phyloP scores from a whole-genome alignment of 53 echinoderm and acorn worm genomes.

The Temnopleurus reevesii region DNA sequence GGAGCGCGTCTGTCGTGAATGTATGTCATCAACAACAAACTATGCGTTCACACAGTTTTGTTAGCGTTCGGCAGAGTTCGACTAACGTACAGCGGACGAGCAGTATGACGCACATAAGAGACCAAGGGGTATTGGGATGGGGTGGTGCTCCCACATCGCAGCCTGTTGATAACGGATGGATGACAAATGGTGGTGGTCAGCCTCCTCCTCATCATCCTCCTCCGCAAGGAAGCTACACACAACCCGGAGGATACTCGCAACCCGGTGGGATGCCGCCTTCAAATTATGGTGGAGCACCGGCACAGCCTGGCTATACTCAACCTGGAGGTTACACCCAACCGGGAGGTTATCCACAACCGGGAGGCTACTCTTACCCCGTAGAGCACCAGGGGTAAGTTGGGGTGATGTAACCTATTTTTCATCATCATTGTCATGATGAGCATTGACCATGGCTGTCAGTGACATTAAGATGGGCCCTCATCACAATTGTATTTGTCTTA shows the following conservation, averaged over 20 bases:
- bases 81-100: neutral
- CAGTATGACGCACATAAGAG: neutral
- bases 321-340: neutral
- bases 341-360: neutral
- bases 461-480: no score
- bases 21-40: neutral
- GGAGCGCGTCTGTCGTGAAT: neutral
- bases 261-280: no score
- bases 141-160: neutral
- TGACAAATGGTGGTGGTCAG: neutral
- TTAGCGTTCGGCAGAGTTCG: neutral
- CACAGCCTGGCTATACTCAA: neutral
- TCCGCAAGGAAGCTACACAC: neutral
- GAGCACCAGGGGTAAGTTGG: no score
- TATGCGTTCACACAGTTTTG: neutral
- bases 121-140: neutral
- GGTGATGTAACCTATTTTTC: no score
- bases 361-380: neutral
- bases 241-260: neutral
- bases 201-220: neutral
- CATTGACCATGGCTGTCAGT: no score
- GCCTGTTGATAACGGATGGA: constrained; percentile 17
- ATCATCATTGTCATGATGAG: no score
- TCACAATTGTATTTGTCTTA: no score
- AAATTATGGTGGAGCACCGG: no score